phyloP scores from a whole-genome alignment of 1,140 invertebrate genomes.

The Drosophila sechellia region DNA sequence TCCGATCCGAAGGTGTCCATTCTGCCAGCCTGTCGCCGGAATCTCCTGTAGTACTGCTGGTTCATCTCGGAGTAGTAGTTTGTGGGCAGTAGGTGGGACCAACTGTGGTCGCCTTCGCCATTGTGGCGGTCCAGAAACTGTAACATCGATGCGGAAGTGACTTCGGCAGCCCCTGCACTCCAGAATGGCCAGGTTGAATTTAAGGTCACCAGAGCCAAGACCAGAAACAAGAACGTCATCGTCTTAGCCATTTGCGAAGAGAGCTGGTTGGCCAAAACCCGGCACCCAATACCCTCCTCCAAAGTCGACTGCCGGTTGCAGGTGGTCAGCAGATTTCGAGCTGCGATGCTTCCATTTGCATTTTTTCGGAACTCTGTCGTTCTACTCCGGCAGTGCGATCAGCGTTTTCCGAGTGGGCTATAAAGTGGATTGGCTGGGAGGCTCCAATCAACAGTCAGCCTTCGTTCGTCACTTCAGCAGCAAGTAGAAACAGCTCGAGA shows the following conservation, averaged over 20 bases:
- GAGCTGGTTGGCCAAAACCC: constrained; percentile 33
- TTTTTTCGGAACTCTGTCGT: constrained; percentile 14
- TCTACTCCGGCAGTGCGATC: constrained; percentile 30
- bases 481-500: constrained; percentile 37
- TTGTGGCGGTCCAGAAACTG: constrained; percentile 51
- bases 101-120: constrained; percentile 24
- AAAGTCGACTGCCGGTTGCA: constrained; percentile 1
- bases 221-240: constrained; percentile 28
- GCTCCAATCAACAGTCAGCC: constrained; percentile 50
- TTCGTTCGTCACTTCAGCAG: constrained; percentile 44
- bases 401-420: constrained; percentile 50
- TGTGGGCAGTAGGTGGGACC: constrained; percentile 54
- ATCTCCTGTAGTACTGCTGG: constrained; percentile 64
- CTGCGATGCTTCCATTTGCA: constrained; percentile 26
- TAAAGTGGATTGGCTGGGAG: constrained; percentile 49
- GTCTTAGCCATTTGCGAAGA: constrained; percentile 36
- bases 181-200: constrained; percentile 17
- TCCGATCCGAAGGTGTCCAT: background rate
- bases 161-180: background rate
- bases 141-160: constrained; percentile 35
- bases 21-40: constrained; percentile 20
- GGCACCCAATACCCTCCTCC: constrained; percentile 29
- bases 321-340: constrained; percentile 60
- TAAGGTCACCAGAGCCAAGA: constrained; percentile 42
- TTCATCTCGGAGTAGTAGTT: constrained; percentile 68